Evolutionary conservation across 2,888 invertebrate species (phyloP).

Genomic region (Electrophaes corylata): DNA sequence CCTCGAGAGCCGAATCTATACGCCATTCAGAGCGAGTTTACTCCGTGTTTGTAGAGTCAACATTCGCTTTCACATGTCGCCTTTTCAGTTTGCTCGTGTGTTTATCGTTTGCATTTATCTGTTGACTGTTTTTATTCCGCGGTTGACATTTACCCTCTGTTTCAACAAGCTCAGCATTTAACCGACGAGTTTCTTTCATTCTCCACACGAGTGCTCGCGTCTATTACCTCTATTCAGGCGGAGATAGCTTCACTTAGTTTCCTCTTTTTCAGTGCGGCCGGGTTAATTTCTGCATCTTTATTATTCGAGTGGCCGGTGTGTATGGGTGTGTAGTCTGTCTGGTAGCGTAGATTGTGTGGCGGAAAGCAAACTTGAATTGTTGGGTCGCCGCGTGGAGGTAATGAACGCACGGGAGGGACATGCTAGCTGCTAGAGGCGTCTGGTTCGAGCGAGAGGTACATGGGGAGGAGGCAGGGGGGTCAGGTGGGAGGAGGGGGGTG

Average conservation of each 20-base stretch:
- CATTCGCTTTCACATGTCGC: slow-evolving; percentile 67
- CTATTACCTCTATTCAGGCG: slow-evolving; percentile 79
- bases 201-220: slow-evolving; percentile 74
- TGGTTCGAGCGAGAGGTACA: slow-evolving; percentile 70
- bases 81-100: slow-evolving; percentile 76
- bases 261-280: slow-evolving; percentile 77
- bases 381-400: slow-evolving; percentile 76
- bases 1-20: slow-evolving; percentile 42
- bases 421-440: slow-evolving; percentile 73
- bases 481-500: slow-evolving; percentile 49
- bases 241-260: slow-evolving; percentile 84
- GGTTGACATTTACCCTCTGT: slow-evolving; percentile 82
- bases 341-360: slow-evolving; percentile 80
- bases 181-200: slow-evolving; percentile 81
- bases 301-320: slow-evolving; percentile 81
- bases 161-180: slow-evolving; percentile 72
- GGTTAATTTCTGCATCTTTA: slow-evolving; percentile 84
- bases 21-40: slow-evolving; percentile 41
- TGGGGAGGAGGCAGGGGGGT: slow-evolving; percentile 41
- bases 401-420: slow-evolving; percentile 82
- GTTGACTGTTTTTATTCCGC: slow-evolving; percentile 84
- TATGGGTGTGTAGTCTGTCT: slow-evolving; percentile 75
- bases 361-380: slow-evolving; percentile 84
- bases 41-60: slow-evolving; percentile 59
- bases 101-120: slow-evolving; percentile 84